Evolutionary conservation across 1,140 invertebrate genomes (phyloP).

Genomic region (Ruditapes philippinarum): DNA sequence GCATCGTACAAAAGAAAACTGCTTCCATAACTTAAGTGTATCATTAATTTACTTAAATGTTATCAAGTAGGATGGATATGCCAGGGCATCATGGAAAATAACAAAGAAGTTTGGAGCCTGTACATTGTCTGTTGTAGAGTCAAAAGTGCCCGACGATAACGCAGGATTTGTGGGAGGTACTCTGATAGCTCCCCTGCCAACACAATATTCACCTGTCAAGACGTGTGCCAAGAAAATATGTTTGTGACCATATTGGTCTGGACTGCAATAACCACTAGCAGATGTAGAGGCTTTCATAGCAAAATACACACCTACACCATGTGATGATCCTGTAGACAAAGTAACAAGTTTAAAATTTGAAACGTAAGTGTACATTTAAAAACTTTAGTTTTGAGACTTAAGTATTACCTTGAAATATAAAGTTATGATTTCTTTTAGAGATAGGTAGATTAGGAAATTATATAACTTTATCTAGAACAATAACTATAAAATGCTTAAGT

Average conservation of each 20-base stretch:
- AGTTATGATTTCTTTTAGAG: too few species aligned
- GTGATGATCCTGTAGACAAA: constrained; percentile 8
- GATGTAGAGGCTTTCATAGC: not conserved
- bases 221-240: constrained; percentile 49
- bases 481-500: too few species aligned
- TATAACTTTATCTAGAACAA: too few species aligned
- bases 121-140: constrained; percentile 59
- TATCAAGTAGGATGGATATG: constrained; percentile 47
- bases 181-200: not conserved
- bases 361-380: too few species aligned
- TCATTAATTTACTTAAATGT: constrained; percentile 50
- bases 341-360: too few species aligned
- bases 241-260: not conserved
- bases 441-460: too few species aligned
- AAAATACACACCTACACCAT: constrained; percentile 44
- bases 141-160: not conserved
- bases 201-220: constrained; percentile 43
- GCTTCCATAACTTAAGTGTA: too few species aligned
- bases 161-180: constrained; percentile 1
- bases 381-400: too few species aligned
- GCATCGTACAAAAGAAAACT: too few species aligned
- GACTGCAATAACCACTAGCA: constrained; percentile 12
- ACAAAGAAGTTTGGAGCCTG: constrained; percentile 51
- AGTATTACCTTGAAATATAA: too few species aligned
- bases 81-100: constrained; percentile 58